These are phyloP conservation scores for Hipposideros armiger DNA, from an alignment of 2,113 vertebrate genomes.

Conservation along the genomic window DNA sequence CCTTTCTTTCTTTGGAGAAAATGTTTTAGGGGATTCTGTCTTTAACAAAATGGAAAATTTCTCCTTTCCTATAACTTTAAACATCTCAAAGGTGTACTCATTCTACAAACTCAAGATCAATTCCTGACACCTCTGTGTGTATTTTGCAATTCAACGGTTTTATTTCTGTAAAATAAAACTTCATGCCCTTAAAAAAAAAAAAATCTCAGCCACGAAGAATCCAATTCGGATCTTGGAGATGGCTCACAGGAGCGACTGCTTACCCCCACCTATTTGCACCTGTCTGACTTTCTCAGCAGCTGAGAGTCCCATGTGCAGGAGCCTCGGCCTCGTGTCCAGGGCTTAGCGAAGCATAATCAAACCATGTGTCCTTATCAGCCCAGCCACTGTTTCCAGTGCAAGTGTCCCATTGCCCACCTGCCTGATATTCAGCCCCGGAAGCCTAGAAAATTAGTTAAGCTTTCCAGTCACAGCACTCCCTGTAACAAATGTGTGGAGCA, in stretches of 20 bases:
- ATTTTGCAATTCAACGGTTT: not conserved
- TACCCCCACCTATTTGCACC: not conserved
- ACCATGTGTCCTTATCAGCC: accelerated
- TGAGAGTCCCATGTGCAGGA: accelerated
- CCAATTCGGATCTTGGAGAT: not conserved
- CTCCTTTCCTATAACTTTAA: not conserved
- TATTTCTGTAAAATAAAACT: not conserved
- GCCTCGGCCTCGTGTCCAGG: not conserved
- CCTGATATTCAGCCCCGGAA: not conserved
- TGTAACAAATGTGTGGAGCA: not conserved
- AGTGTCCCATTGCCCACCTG: not conserved
- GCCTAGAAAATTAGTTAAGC: not conserved
- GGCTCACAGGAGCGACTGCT: accelerated
- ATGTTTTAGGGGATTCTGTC: not conserved
- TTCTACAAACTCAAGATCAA: not conserved
- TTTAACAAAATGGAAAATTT: not conserved
- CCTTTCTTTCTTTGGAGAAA: not conserved
- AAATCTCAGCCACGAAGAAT: not conserved
- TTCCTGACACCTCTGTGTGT: not conserved
- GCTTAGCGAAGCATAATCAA: not conserved
- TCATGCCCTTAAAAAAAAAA: not conserved
- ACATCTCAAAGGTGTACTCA: not conserved
- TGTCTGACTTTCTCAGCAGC: not conserved
- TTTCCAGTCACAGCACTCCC: not conserved
- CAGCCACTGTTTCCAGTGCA: not conserved